A percentile compares a stretch with the other conserved stretches of the same genome.
Evolutionary conservation across 2,888 invertebrate species (phyloP).

Genomic region (Troglohyphantes excavatus): DNA sequence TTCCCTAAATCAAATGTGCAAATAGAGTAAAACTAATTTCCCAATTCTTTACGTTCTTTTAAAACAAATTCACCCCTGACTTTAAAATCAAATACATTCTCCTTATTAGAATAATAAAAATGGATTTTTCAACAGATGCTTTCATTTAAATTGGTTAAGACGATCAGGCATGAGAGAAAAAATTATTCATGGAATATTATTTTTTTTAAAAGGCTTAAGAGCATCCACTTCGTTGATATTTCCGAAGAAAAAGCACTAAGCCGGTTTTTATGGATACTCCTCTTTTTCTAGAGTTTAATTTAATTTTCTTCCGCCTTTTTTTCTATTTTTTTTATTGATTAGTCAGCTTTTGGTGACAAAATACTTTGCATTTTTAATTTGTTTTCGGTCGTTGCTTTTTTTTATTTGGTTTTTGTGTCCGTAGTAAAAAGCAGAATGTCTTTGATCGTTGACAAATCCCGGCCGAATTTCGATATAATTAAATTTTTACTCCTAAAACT

Average conservation of each 20-base stretch:
- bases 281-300: constrained; percentile 1
- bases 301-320: constrained; percentile 1
- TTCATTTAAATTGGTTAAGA: no score
- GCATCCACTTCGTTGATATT: neutral
- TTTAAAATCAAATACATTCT: no score
- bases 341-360: constrained; percentile 16
- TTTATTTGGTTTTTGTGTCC: neutral
- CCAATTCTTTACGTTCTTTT: no score
- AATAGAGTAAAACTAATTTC: no score
- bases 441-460: neutral
- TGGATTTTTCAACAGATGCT: neutral
- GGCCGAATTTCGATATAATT: neutral
- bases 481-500: neutral
- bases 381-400: neutral
- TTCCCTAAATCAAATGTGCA: neutral
- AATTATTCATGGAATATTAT: neutral
- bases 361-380: neutral
- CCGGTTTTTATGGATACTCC: neutral
- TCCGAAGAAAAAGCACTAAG: neutral
- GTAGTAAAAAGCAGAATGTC: neutral
- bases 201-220: no score
- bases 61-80: no score
- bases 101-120: neutral
- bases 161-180: no score
- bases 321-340: neutral